Percentiles rank a stretch among this genome's conserved stretches.
phyloP scores from a whole-genome alignment of 2,888 invertebrate species.

The Leptopilina syphax region DNA sequence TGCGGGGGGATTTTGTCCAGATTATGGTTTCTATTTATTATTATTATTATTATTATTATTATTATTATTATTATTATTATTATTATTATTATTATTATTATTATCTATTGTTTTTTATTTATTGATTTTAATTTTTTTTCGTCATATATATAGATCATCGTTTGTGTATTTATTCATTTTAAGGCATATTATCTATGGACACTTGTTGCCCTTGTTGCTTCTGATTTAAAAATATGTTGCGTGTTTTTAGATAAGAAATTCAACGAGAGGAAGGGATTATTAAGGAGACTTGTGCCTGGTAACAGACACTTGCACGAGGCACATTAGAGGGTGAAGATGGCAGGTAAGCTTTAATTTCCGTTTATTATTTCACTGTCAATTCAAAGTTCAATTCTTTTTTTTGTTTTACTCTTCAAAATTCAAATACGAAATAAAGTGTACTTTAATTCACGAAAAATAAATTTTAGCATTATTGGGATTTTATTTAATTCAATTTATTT shows the following conservation, averaged over 20 bases:
- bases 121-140: neutral
- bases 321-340: constrained; percentile 61
- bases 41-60: neutral
- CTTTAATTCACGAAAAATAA: no score
- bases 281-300: constrained; percentile 38
- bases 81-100: neutral
- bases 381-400: no score
- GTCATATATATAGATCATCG: neutral
- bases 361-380: no score
- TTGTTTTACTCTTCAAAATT: neutral
- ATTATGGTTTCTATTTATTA: neutral
- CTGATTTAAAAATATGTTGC: neutral
- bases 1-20: neutral
- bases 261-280: constrained; percentile 48
- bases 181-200: constrained; percentile 46
- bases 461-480: no score
- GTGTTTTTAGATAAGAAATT: constrained; percentile 13
- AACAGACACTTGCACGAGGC: constrained; percentile 54
- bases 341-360: constrained; percentile 56
- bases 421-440: no score
- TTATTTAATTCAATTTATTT: no score
- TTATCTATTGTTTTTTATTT: neutral
- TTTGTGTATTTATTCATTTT: neutral
- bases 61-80: neutral
- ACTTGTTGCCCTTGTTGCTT: constrained; percentile 52